These are phyloP conservation scores for Potamarius usumacintae DNA, from an alignment of 2,113 vertebrate genomes.

Conservation along the genomic window DNA sequence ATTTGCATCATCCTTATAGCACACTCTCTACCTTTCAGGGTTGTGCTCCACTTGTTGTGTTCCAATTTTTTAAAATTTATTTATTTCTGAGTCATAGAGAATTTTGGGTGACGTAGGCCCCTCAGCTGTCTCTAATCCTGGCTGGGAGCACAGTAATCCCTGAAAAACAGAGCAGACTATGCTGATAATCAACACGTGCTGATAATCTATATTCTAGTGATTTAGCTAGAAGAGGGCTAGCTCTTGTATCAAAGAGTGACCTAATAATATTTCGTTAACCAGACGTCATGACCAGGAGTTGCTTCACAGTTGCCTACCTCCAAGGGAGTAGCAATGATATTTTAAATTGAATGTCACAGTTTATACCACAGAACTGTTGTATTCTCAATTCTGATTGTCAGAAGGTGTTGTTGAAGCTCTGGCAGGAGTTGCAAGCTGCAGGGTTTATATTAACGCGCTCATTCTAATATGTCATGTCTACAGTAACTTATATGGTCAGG, in stretches of 20 bases:
- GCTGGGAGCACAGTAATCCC: slow-evolving; percentile 53
- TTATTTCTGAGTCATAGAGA: neutral
- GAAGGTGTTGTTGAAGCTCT: neutral
- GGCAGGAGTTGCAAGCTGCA: neutral
- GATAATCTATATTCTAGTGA: slow-evolving; percentile 49
- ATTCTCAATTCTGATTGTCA: neutral
- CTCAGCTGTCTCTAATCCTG: slow-evolving; percentile 43
- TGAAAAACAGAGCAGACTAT: slow-evolving; percentile 54
- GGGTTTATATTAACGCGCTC: neutral
- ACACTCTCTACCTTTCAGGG: too few relatives aligned
- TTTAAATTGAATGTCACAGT: neutral
- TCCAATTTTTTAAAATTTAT: neutral
- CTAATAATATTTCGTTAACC: neutral
- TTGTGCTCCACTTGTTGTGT: neutral
- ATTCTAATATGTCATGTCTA: neutral
- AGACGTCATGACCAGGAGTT: neutral
- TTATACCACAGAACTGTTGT: neutral
- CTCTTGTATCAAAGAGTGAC: neutral
- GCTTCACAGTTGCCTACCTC: neutral
- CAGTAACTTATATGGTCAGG: neutral
- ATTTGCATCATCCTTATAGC: neutral
- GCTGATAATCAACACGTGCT: slow-evolving; percentile 43
- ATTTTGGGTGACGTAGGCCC: neutral
- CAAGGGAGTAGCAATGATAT: neutral
- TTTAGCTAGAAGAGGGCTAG: neutral